A percentile compares a stretch with the other conserved stretches of the same genome.
Conservation (phyloP, 2,888 invertebrate genomes). For the Lycocerus yunnanus region DNA sequence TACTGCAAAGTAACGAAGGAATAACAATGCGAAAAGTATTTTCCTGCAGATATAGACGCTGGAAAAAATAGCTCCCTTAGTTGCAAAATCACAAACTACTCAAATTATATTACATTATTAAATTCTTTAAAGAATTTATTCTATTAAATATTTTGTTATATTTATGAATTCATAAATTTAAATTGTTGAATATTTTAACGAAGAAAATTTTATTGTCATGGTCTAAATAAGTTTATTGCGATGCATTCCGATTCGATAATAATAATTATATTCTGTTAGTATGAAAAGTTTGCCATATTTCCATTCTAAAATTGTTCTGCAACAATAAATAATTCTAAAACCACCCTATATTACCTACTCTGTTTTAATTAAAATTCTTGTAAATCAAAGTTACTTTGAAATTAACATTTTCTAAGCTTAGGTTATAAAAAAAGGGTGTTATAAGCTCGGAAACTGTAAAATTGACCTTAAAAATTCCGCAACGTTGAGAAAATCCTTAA, state of each 20-base stretch:
- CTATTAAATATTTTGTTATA: not conserved
- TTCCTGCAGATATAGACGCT: not conserved
- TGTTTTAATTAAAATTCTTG: too few species aligned
- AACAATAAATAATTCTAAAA: not conserved
- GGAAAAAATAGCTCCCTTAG: not conserved
- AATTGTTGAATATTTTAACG: not conserved
- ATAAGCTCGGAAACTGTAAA: not conserved
- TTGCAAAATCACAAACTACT: not conserved
- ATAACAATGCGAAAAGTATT: not conserved
- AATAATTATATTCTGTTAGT: not conserved
- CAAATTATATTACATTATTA: not conserved
- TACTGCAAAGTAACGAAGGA: not conserved
- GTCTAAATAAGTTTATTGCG: not conserved
- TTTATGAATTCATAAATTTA: not conserved
- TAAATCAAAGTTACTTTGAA: not conserved
- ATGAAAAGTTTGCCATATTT: too few species aligned
- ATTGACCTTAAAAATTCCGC: not conserved
- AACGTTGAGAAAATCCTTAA: not conserved
- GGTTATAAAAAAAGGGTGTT: not conserved
- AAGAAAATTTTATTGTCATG: not conserved
- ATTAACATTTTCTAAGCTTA: not conserved
- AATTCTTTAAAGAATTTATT: not conserved
- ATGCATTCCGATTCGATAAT: not conserved
- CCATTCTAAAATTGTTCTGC: too few species aligned
- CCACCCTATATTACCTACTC: not conserved